phyloP scores from a whole-genome alignment of 2,888 invertebrate genomes.

The Luffia ferchaultella region DNA sequence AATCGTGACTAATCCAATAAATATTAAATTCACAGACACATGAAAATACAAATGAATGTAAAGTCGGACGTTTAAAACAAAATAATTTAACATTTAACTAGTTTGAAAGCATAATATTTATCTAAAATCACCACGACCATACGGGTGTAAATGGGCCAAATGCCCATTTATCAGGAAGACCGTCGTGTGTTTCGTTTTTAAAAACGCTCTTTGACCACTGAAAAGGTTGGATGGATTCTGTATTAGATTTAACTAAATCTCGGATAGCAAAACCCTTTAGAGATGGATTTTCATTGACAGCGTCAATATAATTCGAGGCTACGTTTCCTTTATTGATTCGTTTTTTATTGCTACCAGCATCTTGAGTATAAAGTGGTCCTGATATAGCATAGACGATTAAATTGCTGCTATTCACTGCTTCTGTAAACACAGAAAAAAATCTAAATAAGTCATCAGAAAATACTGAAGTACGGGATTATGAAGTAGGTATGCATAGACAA shows the following conservation, averaged over 20 bases:
- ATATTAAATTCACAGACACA: too few species aligned
- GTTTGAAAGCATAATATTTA: too few species aligned
- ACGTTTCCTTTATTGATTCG: constrained; percentile 47
- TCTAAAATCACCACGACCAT: constrained; percentile 69
- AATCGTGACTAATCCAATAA: too few species aligned
- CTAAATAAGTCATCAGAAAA: too few species aligned
- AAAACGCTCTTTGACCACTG: constrained; percentile 78
- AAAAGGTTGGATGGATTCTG: constrained; percentile 64
- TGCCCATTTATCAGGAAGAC: constrained; percentile 78
- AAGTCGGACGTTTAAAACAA: too few species aligned
- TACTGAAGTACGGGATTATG: too few species aligned
- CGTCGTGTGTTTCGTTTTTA: constrained; percentile 68
- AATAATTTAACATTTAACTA: too few species aligned
- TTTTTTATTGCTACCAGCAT: constrained; percentile 15
- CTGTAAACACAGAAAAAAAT: too few species aligned
- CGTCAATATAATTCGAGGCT: constrained; percentile 45
- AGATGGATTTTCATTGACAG: constrained; percentile 42
- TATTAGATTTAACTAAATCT: constrained; percentile 37
- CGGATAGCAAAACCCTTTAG: constrained; percentile 43
- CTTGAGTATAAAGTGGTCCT: constrained; percentile 43
- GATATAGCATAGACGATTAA: constrained; percentile 29
- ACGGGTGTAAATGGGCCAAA: constrained; percentile 68
- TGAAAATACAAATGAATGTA: too few species aligned
- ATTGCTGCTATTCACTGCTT: neutral
- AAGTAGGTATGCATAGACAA: too few species aligned